Conservation (phyloP, 1,140 invertebrate genomes). For the Drosophila kikkawai region DNA sequence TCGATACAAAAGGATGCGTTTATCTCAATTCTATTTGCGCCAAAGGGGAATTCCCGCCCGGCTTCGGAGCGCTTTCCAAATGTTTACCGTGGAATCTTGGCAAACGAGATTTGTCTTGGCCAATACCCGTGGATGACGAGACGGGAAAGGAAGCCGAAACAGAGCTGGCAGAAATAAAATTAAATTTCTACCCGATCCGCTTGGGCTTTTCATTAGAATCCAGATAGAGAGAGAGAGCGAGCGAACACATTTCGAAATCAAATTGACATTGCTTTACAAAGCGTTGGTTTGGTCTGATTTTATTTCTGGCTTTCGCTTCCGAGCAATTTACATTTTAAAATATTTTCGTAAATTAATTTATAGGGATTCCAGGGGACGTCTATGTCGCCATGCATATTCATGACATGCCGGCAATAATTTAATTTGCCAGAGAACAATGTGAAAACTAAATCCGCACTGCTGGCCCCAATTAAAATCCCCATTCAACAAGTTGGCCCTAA, state of each 20-base stretch:
- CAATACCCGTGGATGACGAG: conserved; percentile 13
- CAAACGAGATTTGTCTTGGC: conserved; percentile 45
- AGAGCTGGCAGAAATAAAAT: conserved; percentile 37
- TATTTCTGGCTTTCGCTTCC: conserved; percentile 10
- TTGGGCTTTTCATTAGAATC: conserved; percentile 33
- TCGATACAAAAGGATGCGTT: conserved; percentile 82
- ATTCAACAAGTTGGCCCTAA: conserved; percentile 60
- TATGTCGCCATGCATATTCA: conserved; percentile 27
- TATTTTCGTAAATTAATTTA: conserved; percentile 47
- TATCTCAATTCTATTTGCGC: conserved; percentile 80
- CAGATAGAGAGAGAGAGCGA: conserved; percentile 4
- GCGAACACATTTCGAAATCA: conserved; percentile 35
- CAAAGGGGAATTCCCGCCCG: conserved; percentile 24
- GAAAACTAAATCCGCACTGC: conserved; percentile 54
- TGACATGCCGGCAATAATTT: conserved; percentile 33
- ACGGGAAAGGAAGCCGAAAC: neutral
- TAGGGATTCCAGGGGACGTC: conserved; percentile 31
- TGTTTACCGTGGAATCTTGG: conserved; percentile 55
- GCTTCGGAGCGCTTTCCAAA: conserved; percentile 52
- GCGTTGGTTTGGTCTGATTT: conserved; percentile 21
- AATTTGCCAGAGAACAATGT: conserved; percentile 44
- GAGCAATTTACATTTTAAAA: conserved; percentile 48
- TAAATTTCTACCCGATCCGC: conserved; percentile 27
- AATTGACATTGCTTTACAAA: conserved; percentile 43
- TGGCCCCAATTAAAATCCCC: conserved; percentile 63